Evolutionary conservation across 2,113 vertebrate genomes (phyloP).

Genomic region (Pollachius pollachius): DNA sequence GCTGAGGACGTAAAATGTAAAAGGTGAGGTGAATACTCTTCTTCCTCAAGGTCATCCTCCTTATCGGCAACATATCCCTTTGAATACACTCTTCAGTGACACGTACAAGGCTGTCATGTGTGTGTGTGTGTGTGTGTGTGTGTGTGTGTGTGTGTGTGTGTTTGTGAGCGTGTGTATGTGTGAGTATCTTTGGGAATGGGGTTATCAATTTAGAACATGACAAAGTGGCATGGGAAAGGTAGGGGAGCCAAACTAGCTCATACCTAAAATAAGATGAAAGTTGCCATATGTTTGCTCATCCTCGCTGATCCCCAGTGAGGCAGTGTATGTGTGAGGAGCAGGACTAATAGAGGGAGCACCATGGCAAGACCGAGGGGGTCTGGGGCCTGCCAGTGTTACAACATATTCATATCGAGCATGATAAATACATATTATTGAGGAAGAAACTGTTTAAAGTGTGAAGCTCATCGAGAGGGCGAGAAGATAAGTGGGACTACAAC

Average conservation of each 20-base stretch:
- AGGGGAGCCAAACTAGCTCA: conserved; percentile 18
- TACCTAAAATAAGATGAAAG: conserved; percentile 20
- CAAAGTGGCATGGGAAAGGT: conserved; percentile 13
- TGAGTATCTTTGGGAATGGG: neutral
- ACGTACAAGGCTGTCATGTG: neutral
- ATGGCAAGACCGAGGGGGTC: neutral
- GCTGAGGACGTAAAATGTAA: too few species aligned
- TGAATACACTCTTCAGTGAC: too few species aligned
- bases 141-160: too few species aligned
- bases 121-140: too few species aligned
- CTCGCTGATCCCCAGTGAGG: conserved; percentile 37
- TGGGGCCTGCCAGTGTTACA: conserved; percentile 7
- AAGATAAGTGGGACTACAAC: conserved; percentile 1
- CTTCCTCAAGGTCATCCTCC: too few species aligned
- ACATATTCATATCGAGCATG: conserved; percentile 30
- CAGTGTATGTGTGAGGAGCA: conserved; percentile 23
- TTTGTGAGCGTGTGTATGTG: too few species aligned
- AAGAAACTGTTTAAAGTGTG: conserved; percentile 23
- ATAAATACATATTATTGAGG: conserved; percentile 20
- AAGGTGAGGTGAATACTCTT: too few species aligned
- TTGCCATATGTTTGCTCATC: conserved; percentile 26
- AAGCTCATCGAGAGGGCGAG: conserved; percentile 17
- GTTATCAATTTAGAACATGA: conserved; percentile 1
- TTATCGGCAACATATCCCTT: too few species aligned
- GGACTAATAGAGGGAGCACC: neutral